phyloP scores from a whole-genome alignment of 2,888 invertebrate species.

The Rugalucina vietnamica region DNA sequence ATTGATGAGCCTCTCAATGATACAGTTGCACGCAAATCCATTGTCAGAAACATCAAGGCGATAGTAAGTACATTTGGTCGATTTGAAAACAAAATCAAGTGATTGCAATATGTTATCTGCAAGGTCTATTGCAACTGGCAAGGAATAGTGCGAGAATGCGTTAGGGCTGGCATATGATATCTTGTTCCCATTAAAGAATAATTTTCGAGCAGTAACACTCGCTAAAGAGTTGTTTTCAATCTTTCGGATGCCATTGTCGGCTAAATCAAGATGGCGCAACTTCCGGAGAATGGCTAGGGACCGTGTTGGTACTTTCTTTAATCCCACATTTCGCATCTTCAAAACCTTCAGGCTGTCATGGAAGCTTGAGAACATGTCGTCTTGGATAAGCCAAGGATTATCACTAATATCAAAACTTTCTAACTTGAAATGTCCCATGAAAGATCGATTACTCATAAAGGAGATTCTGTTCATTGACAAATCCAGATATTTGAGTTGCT shows the following conservation, averaged over 20 bases:
- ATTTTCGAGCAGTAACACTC: conserved; percentile 48
- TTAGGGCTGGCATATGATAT: conserved; percentile 46
- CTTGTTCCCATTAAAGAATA: conserved; percentile 49
- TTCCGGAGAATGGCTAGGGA: conserved; percentile 31
- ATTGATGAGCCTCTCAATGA: conserved; percentile 51
- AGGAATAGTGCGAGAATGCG: conserved; percentile 45
- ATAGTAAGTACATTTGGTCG: conserved; percentile 52
- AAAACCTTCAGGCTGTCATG: conserved; percentile 38
- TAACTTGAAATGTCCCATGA: conserved; percentile 44
- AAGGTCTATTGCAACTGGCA: conserved; percentile 49
- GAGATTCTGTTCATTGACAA: conserved; percentile 52
- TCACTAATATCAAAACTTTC: conserved; percentile 54
- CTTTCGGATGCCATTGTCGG: conserved; percentile 37
- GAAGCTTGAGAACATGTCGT: conserved; percentile 51
- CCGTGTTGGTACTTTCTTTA: conserved; percentile 35
- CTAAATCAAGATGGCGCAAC: conserved; percentile 40
- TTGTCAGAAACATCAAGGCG: conserved; percentile 54
- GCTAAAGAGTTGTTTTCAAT: conserved; percentile 45
- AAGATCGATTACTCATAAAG: conserved; percentile 48
- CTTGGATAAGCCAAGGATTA: conserved; percentile 49
- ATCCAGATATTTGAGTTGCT: conserved; percentile 46
- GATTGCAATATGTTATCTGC: conserved; percentile 50
- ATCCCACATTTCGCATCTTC: conserved; percentile 43
- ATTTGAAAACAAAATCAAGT: conserved; percentile 49
- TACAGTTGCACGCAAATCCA: conserved; percentile 59